These are phyloP conservation scores for Mustelus asterias DNA, from an alignment of 2,113 vertebrate genomes.

Conservation along the genomic window DNA sequence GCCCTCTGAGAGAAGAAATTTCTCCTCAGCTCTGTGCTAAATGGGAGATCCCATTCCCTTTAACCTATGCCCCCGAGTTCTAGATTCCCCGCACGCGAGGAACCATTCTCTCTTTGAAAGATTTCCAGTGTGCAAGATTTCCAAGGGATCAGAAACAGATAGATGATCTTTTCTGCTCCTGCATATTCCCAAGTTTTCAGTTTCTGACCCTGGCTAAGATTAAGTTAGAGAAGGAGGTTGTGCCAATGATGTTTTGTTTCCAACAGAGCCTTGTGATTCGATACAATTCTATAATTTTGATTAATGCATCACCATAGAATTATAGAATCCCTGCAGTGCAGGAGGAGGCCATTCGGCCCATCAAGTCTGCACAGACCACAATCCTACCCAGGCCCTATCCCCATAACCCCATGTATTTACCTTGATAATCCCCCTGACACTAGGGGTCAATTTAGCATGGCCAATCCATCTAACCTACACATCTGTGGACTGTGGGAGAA, in stretches of 20 bases:
- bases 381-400: too few species aligned
- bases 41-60: background rate
- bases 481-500: too few species aligned
- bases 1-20: background rate
- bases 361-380: too few species aligned
- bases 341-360: too few species aligned
- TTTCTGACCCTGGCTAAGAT: background rate
- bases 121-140: background rate
- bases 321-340: too few species aligned
- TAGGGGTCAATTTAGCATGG: too few species aligned
- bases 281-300: background rate
- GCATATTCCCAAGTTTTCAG: background rate
- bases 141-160: background rate
- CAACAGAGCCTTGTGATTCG: background rate
- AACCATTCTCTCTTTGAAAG: background rate
- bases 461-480: too few species aligned
- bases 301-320: background rate
- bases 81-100: background rate
- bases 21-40: background rate
- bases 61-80: background rate
- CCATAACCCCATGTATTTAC: too few species aligned
- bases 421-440: too few species aligned
- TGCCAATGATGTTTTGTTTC: background rate
- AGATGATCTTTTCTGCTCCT: background rate
- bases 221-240: background rate